Conservation (phyloP, 2,113 vertebrate genomes). For the Hypomesus transpacificus region DNA sequence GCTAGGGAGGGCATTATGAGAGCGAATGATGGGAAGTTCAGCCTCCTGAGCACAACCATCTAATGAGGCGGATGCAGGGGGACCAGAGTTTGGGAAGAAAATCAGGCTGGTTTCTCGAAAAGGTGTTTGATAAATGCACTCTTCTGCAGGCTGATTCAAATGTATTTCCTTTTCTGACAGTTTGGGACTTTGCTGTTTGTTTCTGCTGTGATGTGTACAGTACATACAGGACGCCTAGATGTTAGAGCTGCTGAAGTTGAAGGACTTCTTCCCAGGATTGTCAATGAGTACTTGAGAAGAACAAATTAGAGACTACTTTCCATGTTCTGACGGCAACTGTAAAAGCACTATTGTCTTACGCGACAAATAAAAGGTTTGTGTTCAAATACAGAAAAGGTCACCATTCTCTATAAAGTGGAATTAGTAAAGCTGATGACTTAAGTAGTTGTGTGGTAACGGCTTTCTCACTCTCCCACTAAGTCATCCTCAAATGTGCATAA, state of each 20-base stretch:
- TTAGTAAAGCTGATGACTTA: too few relatives aligned
- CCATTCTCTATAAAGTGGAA: too few relatives aligned
- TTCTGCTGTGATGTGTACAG: too few relatives aligned
- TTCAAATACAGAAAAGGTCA: neutral
- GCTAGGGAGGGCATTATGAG: conserved; percentile 17
- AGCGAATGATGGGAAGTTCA: conserved; percentile 23
- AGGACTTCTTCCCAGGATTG: too few relatives aligned
- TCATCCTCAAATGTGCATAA: too few relatives aligned
- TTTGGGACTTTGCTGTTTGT: neutral
- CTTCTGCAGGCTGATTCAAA: too few relatives aligned
- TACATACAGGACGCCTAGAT: too few relatives aligned
- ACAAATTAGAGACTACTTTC: neutral
- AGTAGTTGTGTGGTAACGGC: neutral
- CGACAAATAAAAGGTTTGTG: neutral
- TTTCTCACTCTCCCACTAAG: neutral
- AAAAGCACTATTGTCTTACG: neutral
- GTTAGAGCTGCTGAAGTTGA: too few relatives aligned
- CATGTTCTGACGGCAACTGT: neutral
- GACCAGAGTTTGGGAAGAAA: neutral
- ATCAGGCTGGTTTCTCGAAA: neutral
- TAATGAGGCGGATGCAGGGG: conserved; percentile 22
- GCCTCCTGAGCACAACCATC: conserved; percentile 1
- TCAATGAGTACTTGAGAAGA: neutral
- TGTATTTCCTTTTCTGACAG: too few relatives aligned
- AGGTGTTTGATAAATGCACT: neutral